These are phyloP conservation scores for Mizuhopecten yessoensis DNA, from an alignment of 1,140 invertebrate genomes.

Conservation along the genomic window DNA sequence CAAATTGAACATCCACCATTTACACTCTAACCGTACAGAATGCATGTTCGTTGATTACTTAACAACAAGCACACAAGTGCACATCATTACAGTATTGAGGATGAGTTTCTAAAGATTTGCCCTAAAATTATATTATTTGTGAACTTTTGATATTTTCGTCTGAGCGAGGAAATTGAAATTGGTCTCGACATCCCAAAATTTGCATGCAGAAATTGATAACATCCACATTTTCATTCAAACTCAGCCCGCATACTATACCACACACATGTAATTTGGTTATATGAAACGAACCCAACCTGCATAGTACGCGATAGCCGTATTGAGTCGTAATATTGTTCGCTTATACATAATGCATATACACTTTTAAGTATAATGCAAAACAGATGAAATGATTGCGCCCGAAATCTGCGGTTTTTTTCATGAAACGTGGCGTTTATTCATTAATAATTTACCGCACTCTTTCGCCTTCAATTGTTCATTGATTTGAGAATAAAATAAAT, in stretches of 20 bases:
- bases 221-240: background rate
- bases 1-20: background rate
- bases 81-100: background rate
- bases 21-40: background rate
- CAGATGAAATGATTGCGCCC: background rate
- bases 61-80: background rate
- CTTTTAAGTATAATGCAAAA: background rate
- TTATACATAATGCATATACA: background rate
- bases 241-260: conserved; percentile 6
- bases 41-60: background rate
- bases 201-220: background rate
- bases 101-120: background rate
- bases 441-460: background rate
- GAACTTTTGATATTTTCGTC: background rate
- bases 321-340: background rate
- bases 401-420: background rate
- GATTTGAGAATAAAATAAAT: background rate
- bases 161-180: background rate
- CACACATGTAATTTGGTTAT: background rate
- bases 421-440: too few relatives aligned
- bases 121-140: conserved; percentile 32
- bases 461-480: background rate
- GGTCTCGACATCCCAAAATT: background rate
- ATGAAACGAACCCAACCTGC: background rate
- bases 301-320: background rate